Base-by-base conservation (phyloP, 1,140 invertebrate genomes). In the Nasonia vitripennis region DNA sequence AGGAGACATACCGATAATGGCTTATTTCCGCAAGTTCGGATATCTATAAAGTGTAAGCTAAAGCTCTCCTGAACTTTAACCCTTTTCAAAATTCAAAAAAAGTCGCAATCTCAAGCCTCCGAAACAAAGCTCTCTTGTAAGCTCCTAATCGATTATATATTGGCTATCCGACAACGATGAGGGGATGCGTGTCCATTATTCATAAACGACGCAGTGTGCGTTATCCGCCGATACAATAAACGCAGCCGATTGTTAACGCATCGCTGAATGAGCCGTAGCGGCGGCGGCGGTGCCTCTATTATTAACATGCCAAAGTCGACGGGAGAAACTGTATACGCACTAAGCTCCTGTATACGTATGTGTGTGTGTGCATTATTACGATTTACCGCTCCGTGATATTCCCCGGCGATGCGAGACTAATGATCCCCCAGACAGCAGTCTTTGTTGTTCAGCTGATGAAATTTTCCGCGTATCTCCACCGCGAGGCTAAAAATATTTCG, bases 361-460 rank as follows among this genome's bases (percentile, higher is more conserved):
- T n/a, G 7, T 34, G 14, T 17, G 14, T n/a, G 37, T 78, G 51
- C 37, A 78, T 78, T 78, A 78, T 78, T 62, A 78, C 77, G 77
- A 78, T 78, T 67, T 67, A 27, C 48, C 51, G 77, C 77, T 62
- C 67, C 77, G 31, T 37, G 77, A 62, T 78, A 62, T 67, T 67
- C 12, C 51, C 23, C 73, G 2, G 1, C 27, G 68, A 71, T 62
- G 62, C 62, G 31, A n/a, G 34, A 62, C 55, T 62, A 62, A 62
- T 62, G 17, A n/a, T 62, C 55, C 2, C 51, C 2, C 51, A 2
- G 12, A 2, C 1, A 9, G 14, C 14, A 55, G 12, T 55, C 51
- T 55, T 55, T 55, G 51, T 55, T 55, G 51, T 55, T 55, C 17
- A 51, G 48, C 14, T 14, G 48, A 7, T 45, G 10, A 45, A 7